Evolutionary conservation across 2,113 vertebrate species (phyloP), one percentile per base, ranked within the genome.

Genomic region (Megaptera novaeangliae): DNA sequence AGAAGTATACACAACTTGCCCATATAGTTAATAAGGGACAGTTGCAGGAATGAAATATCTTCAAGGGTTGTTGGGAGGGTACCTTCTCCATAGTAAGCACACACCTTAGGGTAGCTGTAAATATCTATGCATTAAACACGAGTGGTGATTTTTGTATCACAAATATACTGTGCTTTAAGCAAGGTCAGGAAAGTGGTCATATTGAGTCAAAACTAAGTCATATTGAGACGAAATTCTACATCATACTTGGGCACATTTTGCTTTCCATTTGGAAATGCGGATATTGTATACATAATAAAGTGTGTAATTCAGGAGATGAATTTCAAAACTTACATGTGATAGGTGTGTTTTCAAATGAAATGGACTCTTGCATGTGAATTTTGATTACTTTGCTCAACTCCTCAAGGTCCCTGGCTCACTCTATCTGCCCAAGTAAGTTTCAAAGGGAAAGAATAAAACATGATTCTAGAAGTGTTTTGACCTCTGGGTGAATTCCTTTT

Each of bases 281-380:
- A 64, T 59, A 80, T 80, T 80, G n/a, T 66, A 75, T 74, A 44
- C 41, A 36, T 27, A 91, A 44, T 44, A 80, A 88, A 68, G n/a
- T 57, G 2, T 84, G 8, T 78, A 88, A 68, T 52, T 25, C 4
- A 84, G 52, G 55, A 78, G 41, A 80, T 34, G 20, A 77, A 94
- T 78, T 94, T 91, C 29, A 88, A 84, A 59, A 85, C 77, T 80
- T 80, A 87, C 21, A 71, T 46, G 6, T 87, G 81, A 83, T 18
- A 72, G 31, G 31, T 74, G 93, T 95, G 85, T 90, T 96, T 90
- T 82, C 72, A 95, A 93, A 52, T 68, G 75, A 93, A 93, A 93
- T 61, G 23, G 25, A 90, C 72, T 96, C 29, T 68, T 92, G 25
- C 39, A 61, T 81, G 13, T 90, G 44, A 87, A 72, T 90, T 68